Evolutionary conservation across 2,888 invertebrate species (phyloP), one percentile per base, ranked within the genome.

Genomic region (Dryobotodes eremita): DNA sequence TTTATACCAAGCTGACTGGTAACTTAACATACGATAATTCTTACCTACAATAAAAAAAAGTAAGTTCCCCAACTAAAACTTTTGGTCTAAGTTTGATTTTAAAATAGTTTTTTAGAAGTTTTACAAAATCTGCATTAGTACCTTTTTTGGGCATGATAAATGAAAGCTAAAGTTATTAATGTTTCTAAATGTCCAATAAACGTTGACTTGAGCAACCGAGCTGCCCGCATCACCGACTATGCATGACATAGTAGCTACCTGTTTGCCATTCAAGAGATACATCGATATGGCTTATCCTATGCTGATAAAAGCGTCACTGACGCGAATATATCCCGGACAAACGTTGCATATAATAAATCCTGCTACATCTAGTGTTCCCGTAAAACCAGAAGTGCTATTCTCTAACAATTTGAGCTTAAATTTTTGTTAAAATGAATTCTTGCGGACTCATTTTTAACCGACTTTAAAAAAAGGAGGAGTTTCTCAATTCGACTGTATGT

Each of bases 291-390:
- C 77, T 87, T 85, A 80, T 85, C 77, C 86, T 65, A 64, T 20
- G 26, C 77, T 75, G 85, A 87, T 85, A 87, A 87, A 85, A 75
- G 66, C 85, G 64, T 61, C 70, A 85, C 75, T 85, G 77, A 61
- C 75, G 48, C 55, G 71, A 83, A 86, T 86, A 83, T 83, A 83
- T 74, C 7, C 59, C 55, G 66, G 59, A 50, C 68, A 74, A 74
- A 65, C 76, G 71, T 59, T 75, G 62, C 65, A 71, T 76, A 77
- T 53, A 78, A 79, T 72, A 77, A 77, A 77, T 81, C n/a, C 53
- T 71, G 50, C 61, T 46, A 55, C n/a, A 75, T 13, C 26, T 26
- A 76, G 42, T 68, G 55, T 53, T 57, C 20, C 69, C 31, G 36
- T 65, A 59, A 82, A 79, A 57, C 23, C 64, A 72, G 13, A 26